Base-by-base conservation (phyloP, 2,888 invertebrate genomes). In the Thalpophila matura region DNA sequence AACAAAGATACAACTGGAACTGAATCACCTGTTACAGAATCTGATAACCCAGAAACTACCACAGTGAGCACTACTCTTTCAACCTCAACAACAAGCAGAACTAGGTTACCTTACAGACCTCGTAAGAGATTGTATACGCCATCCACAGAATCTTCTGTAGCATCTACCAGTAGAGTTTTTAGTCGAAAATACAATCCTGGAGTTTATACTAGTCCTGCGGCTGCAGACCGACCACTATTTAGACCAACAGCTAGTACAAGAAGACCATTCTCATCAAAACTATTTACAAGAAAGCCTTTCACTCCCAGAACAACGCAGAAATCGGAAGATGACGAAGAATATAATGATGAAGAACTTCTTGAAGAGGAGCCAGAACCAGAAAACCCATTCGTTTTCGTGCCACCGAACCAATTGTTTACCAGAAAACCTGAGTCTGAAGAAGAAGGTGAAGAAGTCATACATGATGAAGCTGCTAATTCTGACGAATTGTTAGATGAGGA, bases 121-220 rank as follows among this genome's bases (percentile, higher is more conserved):
- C 84, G 87, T 22, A 95, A 93, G 78, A 88, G 88, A 71, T 62
- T 91, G 40, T 91, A 92, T 29, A 91, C 93, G 9, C 90, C 95
- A 18, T 91, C 94, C 16, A 95, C 95, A n/a, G 92, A 93, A 77
- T 72, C 89, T 12, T 78, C 91, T 20, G 60, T 87, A 10, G 85
- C 91, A 35, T 89, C 90, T 10, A 93, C 92, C 35, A 93, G 89
- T 62, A 89, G 89, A 84, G 86, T 86, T n/a, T 95, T 92, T 55
- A 95, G 95, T 63, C 90, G 95, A 16, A 95, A 95, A 84, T 95
- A 88, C 74, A 95, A 93, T 69, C 91, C 90, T 43, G 95, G 95
- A 20, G 92, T 84, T 4, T 95, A 94, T 47, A 95, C 95, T 14
- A 95, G 94, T 53, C 95, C 95, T 33, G 81, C 93, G 3, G 86